phyloP scores from a whole-genome alignment of 2,888 invertebrate genomes.

The Leucania comma region DNA sequence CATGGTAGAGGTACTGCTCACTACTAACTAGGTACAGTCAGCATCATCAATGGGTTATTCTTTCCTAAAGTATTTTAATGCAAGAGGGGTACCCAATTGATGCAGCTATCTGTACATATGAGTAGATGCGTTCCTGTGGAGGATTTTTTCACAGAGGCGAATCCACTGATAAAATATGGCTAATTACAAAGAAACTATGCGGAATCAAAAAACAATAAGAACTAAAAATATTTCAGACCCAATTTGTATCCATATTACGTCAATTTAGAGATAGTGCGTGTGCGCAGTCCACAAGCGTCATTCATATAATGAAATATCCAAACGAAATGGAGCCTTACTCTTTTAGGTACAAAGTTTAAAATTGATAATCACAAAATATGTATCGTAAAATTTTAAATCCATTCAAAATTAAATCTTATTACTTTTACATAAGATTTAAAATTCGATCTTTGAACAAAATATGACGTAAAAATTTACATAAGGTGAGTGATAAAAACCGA shows the following conservation, averaged over 20 bases:
- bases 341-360: neutral
- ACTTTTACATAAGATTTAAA: fast-evolving
- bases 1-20: too few relatives aligned
- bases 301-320: neutral
- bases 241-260: slow-evolving; percentile 42
- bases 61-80: too few relatives aligned
- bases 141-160: too few relatives aligned
- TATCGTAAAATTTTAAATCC: too few relatives aligned
- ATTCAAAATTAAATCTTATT: slow-evolving; percentile 1
- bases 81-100: too few relatives aligned
- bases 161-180: too few relatives aligned
- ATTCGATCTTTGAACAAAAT: neutral
- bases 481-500: slow-evolving; percentile 12
- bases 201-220: slow-evolving; percentile 27
- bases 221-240: slow-evolving; percentile 15
- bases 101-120: too few relatives aligned
- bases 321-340: neutral
- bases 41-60: too few relatives aligned
- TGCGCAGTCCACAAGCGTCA: slow-evolving; percentile 27
- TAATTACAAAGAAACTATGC: slow-evolving; percentile 6
- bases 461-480: slow-evolving; percentile 3
- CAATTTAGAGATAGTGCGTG: slow-evolving; percentile 37
- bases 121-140: too few relatives aligned
- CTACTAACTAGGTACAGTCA: too few relatives aligned
- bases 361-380: neutral